Evolutionary conservation across 2,797 vertebrate species (phyloP).

Genomic region (Phoebastria nigripes): DNA sequence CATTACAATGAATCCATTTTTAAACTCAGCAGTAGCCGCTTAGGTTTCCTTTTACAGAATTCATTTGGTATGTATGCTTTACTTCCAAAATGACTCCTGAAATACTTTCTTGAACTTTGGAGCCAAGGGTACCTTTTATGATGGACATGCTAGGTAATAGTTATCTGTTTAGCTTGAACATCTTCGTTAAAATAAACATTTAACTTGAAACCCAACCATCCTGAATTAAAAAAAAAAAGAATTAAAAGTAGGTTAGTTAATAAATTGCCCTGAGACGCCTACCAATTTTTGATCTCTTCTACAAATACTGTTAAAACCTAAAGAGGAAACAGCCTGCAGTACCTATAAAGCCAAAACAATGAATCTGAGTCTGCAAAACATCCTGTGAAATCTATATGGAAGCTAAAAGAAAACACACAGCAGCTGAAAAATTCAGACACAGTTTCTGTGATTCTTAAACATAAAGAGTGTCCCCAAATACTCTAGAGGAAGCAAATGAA

Average conservation of each 20-base stretch:
- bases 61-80: background rate
- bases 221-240: background rate
- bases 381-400: background rate
- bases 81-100: background rate
- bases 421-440: background rate
- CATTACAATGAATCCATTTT: background rate
- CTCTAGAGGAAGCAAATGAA: background rate
- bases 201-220: background rate
- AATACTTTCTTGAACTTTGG: background rate
- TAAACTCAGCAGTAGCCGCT: background rate
- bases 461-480: background rate
- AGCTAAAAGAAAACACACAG: background rate
- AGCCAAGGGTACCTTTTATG: background rate
- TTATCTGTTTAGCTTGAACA: background rate
- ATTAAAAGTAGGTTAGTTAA: background rate
- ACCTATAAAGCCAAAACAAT: background rate
- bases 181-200: background rate
- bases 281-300: background rate
- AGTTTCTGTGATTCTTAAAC: background rate
- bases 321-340: background rate
- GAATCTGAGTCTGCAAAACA: conserved; percentile 2
- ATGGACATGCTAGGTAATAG: background rate
- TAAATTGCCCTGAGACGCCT: background rate
- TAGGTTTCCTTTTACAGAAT: background rate
- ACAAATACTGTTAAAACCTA: background rate